Conservation (phyloP, 2,797 vertebrate species). For the Macrochelys suwanniensis region DNA sequence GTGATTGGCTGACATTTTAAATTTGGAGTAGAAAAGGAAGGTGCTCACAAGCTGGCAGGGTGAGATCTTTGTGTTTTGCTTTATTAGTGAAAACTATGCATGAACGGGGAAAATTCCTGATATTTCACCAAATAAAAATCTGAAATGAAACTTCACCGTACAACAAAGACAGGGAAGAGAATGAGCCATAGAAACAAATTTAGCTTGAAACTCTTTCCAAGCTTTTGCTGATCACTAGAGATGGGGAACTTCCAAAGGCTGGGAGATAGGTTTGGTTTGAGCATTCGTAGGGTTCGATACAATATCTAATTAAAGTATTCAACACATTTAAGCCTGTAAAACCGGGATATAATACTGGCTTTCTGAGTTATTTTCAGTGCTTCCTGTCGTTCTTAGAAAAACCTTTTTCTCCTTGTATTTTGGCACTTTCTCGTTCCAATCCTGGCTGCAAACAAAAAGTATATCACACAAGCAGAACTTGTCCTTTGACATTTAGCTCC, state of each 20-base stretch:
- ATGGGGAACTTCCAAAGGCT: neutral
- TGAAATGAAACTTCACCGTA: neutral
- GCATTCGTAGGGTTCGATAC: neutral
- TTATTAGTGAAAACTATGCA: neutral
- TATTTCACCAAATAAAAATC: neutral
- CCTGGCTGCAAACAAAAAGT: neutral
- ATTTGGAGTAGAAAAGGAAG: neutral
- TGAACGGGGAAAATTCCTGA: neutral
- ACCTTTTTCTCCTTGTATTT: neutral
- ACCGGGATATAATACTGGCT: neutral
- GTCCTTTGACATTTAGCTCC: neutral
- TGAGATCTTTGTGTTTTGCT: neutral
- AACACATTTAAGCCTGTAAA: neutral
- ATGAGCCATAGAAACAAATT: neutral
- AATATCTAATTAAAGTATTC: neutral
- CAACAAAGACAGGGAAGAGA: neutral
- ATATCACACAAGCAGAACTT: neutral
- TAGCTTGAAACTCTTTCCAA: neutral
- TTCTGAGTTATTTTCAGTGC: neutral
- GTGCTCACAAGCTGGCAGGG: neutral
- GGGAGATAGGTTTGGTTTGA: neutral
- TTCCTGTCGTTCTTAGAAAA: neutral
- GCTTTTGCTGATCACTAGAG: neutral
- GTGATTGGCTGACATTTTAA: neutral
- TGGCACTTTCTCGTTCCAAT: neutral